phyloP scores from a whole-genome alignment of 2,113 vertebrate genomes.

The Clinocottus analis region DNA sequence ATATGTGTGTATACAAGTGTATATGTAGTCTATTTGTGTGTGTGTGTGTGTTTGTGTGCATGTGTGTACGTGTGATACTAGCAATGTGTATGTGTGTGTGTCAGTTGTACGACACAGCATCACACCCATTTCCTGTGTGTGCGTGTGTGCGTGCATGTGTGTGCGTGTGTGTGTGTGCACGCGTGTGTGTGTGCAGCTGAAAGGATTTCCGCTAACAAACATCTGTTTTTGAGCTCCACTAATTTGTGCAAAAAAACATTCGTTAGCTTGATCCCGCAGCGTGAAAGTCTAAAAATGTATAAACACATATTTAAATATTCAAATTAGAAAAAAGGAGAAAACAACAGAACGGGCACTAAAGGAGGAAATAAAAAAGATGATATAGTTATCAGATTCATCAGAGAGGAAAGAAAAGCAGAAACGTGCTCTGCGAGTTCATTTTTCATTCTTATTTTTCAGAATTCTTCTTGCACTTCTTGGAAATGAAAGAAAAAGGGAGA shows the following conservation, averaged over 20 bases:
- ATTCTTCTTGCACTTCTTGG: neutral
- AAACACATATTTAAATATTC: neutral
- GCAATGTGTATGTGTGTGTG: too few species aligned
- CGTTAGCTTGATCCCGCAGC: neutral
- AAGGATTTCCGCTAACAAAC: slow-evolving; percentile 41
- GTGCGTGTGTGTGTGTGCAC: slow-evolving; percentile 20
- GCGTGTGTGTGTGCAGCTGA: neutral
- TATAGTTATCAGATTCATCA: too few species aligned
- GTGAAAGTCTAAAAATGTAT: neutral
- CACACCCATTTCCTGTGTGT: slow-evolving; percentile 65
- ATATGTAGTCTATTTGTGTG: too few species aligned
- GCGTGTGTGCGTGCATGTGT: slow-evolving; percentile 13
- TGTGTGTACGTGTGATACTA: too few species aligned
- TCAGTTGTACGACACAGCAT: too few species aligned
- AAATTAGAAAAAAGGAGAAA: neutral
- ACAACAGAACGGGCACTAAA: neutral
- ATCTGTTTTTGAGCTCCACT: slow-evolving; percentile 22
- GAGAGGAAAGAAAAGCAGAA: too few species aligned
- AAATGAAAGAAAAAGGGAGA: neutral
- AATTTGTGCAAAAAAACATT: neutral
- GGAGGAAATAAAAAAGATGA: neutral
- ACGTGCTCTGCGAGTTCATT: too few species aligned
- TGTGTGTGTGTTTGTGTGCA: too few species aligned
- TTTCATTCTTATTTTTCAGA: neutral
- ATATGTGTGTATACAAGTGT: too few species aligned